Percentiles rank a stretch among this genome's conserved stretches.
These are phyloP conservation scores for Rana temporaria DNA, from an alignment of 2,113 vertebrate genomes.

Conservation along the genomic window DNA sequence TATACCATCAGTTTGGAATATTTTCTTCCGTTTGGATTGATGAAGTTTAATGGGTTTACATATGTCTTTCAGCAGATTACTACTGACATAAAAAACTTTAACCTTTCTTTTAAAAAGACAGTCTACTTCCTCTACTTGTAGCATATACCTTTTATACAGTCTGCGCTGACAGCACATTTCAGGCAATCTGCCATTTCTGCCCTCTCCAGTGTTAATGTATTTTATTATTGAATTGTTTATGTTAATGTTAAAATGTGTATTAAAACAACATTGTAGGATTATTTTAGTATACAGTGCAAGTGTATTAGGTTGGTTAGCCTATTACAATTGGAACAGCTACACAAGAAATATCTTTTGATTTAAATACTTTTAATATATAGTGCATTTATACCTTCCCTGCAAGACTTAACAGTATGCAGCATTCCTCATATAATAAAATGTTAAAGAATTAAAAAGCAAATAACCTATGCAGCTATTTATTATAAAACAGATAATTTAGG, in stretches of 20 bases:
- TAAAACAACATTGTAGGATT: not conserved
- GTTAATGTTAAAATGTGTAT: not conserved
- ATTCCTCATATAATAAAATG: too few species aligned
- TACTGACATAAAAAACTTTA: not conserved
- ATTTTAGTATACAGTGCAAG: not conserved
- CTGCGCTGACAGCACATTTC: conserved; percentile 39
- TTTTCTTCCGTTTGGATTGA: conserved; percentile 12
- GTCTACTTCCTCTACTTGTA: not conserved
- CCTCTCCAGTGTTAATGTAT: not conserved
- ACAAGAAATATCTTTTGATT: too few species aligned
- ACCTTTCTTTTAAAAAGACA: conserved; percentile 3
- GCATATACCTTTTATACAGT: conserved; percentile 18
- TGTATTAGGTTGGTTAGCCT: not conserved
- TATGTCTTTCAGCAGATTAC: conserved; percentile 13
- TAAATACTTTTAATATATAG: too few species aligned
- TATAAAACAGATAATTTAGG: too few species aligned
- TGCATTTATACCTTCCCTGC: too few species aligned
- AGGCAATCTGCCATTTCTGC: conserved; percentile 33
- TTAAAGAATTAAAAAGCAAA: too few species aligned
- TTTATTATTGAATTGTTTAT: not conserved
- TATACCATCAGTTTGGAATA: not conserved
- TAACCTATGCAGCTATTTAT: too few species aligned
- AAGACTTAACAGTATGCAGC: too few species aligned
- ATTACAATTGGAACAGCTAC: too few species aligned
- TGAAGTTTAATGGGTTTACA: conserved; percentile 17